phyloP scores from a whole-genome alignment of 2,113 vertebrate genomes.

The Tylochromis polylepis region DNA sequence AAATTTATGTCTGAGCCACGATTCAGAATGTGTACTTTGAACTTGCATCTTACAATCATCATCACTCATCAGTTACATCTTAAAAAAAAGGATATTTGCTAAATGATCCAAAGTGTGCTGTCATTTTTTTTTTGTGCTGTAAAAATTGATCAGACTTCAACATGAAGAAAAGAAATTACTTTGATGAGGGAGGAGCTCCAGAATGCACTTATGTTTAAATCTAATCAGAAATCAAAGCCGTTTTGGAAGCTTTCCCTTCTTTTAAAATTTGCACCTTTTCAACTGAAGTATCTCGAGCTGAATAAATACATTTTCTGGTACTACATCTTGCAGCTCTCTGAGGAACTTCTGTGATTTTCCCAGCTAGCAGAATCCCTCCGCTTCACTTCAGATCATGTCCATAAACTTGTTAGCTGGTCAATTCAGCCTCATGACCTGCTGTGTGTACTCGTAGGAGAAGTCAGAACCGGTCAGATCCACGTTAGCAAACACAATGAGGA shows the following conservation, averaged over 20 bases:
- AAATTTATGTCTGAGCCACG: not conserved
- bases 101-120: not conserved
- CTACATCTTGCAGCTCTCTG: not conserved
- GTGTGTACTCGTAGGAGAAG: not conserved
- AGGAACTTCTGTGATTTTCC: not conserved
- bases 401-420: constrained; percentile 9
- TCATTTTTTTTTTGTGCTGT: not conserved
- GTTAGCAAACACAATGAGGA: not conserved
- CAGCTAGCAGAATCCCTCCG: not conserved
- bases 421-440: not conserved
- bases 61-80: not conserved
- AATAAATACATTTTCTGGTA: not conserved
- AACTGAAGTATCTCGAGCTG: not conserved
- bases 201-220: not conserved
- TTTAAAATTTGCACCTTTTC: not conserved
- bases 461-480: not conserved
- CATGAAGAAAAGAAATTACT: not conserved
- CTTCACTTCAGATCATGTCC: not conserved
- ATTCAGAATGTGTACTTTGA: not conserved
- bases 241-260: not conserved
- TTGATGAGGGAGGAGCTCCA: no score
- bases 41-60: not conserved
- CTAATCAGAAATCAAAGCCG: not conserved
- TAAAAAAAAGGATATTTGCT: not conserved
- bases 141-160: not conserved